Base-by-base conservation (phyloP, 2,888 invertebrate genomes). In the Eulithis testata region DNA sequence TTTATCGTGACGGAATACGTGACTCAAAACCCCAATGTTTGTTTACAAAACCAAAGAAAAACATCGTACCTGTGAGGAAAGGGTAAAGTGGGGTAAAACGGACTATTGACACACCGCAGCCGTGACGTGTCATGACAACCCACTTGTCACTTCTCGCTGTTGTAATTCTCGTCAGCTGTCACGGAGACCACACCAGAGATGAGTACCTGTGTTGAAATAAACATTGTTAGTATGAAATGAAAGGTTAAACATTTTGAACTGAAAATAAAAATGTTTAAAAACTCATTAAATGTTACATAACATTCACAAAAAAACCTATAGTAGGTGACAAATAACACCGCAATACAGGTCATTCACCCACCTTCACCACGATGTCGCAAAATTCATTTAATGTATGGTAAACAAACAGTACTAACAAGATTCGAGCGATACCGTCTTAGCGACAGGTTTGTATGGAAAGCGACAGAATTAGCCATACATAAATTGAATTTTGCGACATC, bases 151-250 rank as follows among this genome's bases (percentile, higher is more conserved):
- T 52, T 72, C 36, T 52, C 68, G 59, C 68, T 60, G 43, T 63
- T 67, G 71, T 70, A 69, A 71, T 9, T n/a, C 62, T 47, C 66
- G 64, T 64, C 73, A 68, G 53, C 21, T 62, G 68, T 62, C 64
- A 62, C 45, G 37, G 43, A 51, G 73, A 73, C 73, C 73, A 72
- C 71, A 67, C 73, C 68, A 60, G 71, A 55, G 12, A n/a, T n/a
- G n/a, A n/a, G 52, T 56, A 66, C 63, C 61, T 65, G 56, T 52
- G 45, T 55, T 59, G 49, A 68, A 65, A 63, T 50, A 72, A 68
- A 70, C 60, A 73, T 75, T 76, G 71, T 44, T 60, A 44, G 53
- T 57, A 53, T 40, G 37, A 58, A 59, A 40, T 55, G 62, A 55
- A 51, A 50, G 11, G 31, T 7, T 44, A 21, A 40, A 47, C 47